These are phyloP conservation scores for Chamaea fasciata DNA, from an alignment of 2,113 vertebrate species.

Conservation along the genomic window DNA sequence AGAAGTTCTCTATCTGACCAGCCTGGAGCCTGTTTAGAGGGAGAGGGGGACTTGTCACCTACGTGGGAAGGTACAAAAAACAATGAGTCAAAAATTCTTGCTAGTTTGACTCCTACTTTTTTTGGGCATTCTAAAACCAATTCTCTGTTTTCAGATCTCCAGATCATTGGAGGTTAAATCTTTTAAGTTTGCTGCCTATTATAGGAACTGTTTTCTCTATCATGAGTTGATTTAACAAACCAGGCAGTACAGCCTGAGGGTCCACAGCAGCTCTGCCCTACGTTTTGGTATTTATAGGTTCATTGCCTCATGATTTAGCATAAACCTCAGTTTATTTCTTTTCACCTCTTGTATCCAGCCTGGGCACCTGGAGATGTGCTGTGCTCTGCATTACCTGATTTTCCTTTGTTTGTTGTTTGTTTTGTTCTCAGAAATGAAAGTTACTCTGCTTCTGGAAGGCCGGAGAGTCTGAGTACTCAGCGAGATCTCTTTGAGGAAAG, in stretches of 20 bases:
- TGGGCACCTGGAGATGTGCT: conserved; percentile 34
- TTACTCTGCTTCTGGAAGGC: conserved; percentile 72
- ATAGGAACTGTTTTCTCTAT: not conserved
- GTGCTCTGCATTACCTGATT: conserved; percentile 38
- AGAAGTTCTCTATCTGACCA: not conserved
- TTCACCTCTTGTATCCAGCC: conserved; percentile 1
- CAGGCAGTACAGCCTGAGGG: not conserved
- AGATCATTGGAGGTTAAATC: not conserved
- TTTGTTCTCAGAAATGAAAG: conserved; percentile 78
- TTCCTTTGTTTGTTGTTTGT: not conserved
- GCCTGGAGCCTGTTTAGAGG: not conserved
- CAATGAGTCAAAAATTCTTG: not conserved
- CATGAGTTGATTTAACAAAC: not conserved
- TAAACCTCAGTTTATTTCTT: not conserved
- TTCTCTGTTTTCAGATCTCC: not conserved
- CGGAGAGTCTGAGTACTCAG: conserved; percentile 65
- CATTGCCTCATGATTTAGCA: not conserved
- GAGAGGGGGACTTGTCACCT: not conserved
- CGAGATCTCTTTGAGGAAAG: conserved; percentile 86
- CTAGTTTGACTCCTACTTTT: not conserved
- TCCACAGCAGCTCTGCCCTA: not conserved
- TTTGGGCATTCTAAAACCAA: not conserved
- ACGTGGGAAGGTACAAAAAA: not conserved
- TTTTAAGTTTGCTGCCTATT: not conserved
- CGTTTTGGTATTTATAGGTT: not conserved